A percentile compares a stretch with the other conserved stretches of the same genome.
Conservation (phyloP, 2,797 vertebrate species). For the Muraenolepis orangiensis region DNA sequence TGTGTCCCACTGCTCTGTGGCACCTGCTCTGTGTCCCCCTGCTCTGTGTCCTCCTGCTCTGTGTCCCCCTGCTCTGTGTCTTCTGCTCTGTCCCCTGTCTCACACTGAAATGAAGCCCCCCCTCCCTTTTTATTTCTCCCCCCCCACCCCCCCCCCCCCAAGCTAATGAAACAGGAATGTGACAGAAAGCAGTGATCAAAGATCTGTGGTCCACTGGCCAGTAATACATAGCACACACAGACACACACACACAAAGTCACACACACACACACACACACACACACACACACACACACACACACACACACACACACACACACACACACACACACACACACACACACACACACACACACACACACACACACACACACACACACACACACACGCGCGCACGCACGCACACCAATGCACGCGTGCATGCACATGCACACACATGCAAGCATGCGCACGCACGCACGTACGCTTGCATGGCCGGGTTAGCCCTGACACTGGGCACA, state of each 20-base stretch:
- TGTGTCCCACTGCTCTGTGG: too few species aligned
- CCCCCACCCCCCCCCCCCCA: conserved; percentile 42
- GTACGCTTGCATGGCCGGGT: too few species aligned
- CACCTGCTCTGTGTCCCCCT: conserved; percentile 39
- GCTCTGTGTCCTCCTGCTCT: too few species aligned
- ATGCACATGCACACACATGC: neutral
- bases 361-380: conserved; percentile 26
- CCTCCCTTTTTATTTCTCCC: too few species aligned
- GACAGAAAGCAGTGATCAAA: conserved; percentile 47
- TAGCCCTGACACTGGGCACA: too few species aligned
- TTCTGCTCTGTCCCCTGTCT: conserved; percentile 57
- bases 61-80: too few species aligned
- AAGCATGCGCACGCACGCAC: neutral
- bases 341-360: conserved; percentile 16
- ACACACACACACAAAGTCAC: neutral
- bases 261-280: neutral
- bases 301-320: neutral
- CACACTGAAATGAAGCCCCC: too few species aligned
- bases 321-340: neutral
- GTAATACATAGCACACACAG: conserved; percentile 6
- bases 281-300: neutral
- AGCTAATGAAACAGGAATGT: conserved; percentile 58
- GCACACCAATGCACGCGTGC: neutral
- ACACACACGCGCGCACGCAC: neutral
- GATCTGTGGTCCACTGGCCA: conserved; percentile 25